Percentiles rank a stretch among this genome's conserved stretches.
phyloP scores from a whole-genome alignment of 2,888 invertebrate genomes.

The Zaprionus bogoriensis region DNA sequence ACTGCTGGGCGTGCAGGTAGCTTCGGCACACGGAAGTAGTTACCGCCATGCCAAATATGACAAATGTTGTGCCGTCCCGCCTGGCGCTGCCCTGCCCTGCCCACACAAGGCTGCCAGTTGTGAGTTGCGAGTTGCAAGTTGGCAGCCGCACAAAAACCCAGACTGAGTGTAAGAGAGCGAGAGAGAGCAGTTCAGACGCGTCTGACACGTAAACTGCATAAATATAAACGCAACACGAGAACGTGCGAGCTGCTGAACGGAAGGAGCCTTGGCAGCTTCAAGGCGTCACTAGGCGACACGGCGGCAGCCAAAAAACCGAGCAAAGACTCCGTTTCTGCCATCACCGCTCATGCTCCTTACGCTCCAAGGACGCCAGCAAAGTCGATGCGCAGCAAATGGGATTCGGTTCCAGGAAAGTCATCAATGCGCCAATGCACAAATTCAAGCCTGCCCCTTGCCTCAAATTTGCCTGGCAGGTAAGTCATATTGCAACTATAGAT shows the following conservation, averaged over 20 bases:
- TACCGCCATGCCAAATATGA: constrained; percentile 75
- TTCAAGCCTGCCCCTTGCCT: constrained; percentile 2
- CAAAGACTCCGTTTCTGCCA: neutral
- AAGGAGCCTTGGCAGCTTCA: constrained; percentile 24
- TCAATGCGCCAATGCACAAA: constrained; percentile 4
- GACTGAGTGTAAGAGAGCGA: too few species aligned
- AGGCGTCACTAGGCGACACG: constrained; percentile 2
- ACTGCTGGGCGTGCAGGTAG: constrained; percentile 5
- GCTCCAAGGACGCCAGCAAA: neutral
- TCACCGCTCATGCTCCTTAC: too few species aligned
- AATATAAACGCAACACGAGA: constrained; percentile 70
- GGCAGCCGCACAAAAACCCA: constrained; percentile 36
- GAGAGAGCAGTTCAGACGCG: neutral
- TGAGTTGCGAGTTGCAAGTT: neutral
- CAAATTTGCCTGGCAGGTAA: constrained; percentile 9
- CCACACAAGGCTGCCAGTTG: neutral
- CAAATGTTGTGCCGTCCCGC: constrained; percentile 54
- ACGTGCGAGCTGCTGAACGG: constrained; percentile 51
- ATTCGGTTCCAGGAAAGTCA: constrained; percentile 13
- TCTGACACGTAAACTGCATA: constrained; percentile 73
- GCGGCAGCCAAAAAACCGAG: neutral
- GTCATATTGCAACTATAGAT: too few species aligned
- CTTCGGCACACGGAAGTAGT: constrained; percentile 73
- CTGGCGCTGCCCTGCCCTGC: neutral
- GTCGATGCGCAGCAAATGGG: constrained; percentile 15